These are phyloP conservation scores for Axea sp. DNA, from an alignment of 2,888 invertebrate genomes.

Conservation along the genomic window DNA sequence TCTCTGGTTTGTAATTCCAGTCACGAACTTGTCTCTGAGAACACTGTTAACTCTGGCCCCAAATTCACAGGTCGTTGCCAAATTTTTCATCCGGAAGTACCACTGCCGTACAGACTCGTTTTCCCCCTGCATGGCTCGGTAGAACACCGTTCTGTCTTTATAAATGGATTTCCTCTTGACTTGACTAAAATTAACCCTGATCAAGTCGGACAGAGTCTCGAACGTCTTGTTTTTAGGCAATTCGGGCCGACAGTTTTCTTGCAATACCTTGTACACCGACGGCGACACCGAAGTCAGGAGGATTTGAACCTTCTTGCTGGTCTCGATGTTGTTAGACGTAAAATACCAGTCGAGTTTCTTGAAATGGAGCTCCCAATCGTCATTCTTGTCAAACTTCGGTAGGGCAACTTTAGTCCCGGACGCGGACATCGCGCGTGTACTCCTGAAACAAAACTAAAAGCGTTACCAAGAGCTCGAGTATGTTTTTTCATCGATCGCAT, in stretches of 20 bases:
- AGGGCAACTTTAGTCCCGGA: conserved; percentile 40
- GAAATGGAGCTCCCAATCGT: conserved; percentile 61
- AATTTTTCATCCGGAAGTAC: conserved; percentile 69
- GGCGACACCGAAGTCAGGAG: conserved; percentile 60
- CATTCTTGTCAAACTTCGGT: conserved; percentile 54
- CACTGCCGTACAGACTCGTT: conserved; percentile 51
- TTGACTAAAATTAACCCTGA: conserved; percentile 44
- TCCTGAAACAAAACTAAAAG: conserved; percentile 52
- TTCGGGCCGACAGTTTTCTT: conserved; percentile 59
- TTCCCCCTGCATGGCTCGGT: conserved; percentile 65
- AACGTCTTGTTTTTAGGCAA: conserved; percentile 61
- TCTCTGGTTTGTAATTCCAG: conserved; percentile 52
- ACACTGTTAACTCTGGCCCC: conserved; percentile 59
- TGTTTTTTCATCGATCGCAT: conserved; percentile 36
- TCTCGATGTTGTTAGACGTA: conserved; percentile 57
- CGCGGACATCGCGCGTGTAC: conserved; percentile 39
- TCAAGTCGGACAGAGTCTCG: conserved; percentile 50
- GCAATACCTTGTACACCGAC: conserved; percentile 61
- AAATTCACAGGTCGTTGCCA: conserved; percentile 58
- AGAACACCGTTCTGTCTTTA: conserved; percentile 61
- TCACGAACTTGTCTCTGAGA: conserved; percentile 66
- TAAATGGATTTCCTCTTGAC: conserved; percentile 49
- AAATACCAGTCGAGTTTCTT: conserved; percentile 62
- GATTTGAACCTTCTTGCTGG: conserved; percentile 61
- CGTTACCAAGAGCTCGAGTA: conserved; percentile 26